Base-by-base conservation (phyloP, 2,888 invertebrate genomes). In the Cataglyphis livida region DNA sequence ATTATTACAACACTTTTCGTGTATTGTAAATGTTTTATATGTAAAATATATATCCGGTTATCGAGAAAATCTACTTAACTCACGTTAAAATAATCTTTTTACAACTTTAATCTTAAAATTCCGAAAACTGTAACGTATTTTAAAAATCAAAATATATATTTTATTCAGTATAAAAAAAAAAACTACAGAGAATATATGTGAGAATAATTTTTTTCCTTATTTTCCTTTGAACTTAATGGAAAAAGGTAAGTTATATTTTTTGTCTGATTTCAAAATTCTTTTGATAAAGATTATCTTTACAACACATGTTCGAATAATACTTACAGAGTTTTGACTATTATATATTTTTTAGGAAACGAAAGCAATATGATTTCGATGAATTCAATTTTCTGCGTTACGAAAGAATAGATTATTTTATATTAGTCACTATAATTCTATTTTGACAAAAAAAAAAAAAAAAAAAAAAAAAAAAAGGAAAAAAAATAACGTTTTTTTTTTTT, bases 301-400 rank as follows among this genome's bases (percentile, higher is more conserved):
- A 25, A 75, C 48, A 28, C 25, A 71, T 51, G 48, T 1, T 51
- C 68, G 41, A 32, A 79, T 54, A 41, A 38, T 88, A 88, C 89
- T 85, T 89, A 89, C 88, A 88, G 54, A 88, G 54, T 18, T 71
- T 73, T 75, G 73, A 59, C 57, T 86, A 88, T 87, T 89, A 68
- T 89, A 86, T 82, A 89, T 65, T 38, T n/a, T 41, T 28, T 21
- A 41, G 4, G n/a, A 32, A 5, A 12, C 10, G 25, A 35, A 54
- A 54, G 6, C 3, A 38, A n/a, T n/a, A n/a, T 3, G 25, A 68
- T 68, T 68, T 76, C 10, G 54, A 38, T 21, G 38, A 41, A n/a
- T 28, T 12, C 38, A 38, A 41, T 41, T 76, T 54, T 51, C 38
- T 51, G n/a, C 28, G 54, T 1, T 32, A 15, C 10, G 28, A 38